phyloP scores from a whole-genome alignment of 2,888 invertebrate species.

The Drosophila mimetica region DNA sequence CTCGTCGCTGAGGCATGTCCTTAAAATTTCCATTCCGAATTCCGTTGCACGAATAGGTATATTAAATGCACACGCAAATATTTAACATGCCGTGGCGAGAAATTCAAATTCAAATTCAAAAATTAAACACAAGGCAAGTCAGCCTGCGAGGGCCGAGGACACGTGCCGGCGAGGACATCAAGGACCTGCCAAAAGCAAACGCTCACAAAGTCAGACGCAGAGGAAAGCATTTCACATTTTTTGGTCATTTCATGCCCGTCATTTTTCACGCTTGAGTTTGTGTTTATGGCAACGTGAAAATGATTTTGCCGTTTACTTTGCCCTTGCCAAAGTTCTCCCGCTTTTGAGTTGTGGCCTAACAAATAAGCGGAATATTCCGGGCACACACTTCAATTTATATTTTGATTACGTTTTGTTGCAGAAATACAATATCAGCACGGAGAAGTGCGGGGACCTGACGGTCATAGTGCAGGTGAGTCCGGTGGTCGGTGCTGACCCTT shows the following conservation, averaged over 20 bases:
- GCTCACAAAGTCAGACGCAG: constrained; percentile 24
- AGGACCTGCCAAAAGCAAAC: constrained; percentile 33
- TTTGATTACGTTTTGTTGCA: constrained; percentile 85
- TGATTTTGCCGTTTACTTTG: constrained; percentile 52
- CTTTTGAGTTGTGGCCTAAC: constrained; percentile 22
- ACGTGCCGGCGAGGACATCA: constrained; percentile 17
- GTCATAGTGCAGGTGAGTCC: constrained; percentile 90
- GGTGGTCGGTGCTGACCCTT: not conserved
- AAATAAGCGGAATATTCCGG: constrained; percentile 23
- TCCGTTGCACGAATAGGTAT: constrained; percentile 23
- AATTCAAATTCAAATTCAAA: constrained; percentile 38
- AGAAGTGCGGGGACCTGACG: constrained; percentile 90
- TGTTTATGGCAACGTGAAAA: constrained; percentile 58
- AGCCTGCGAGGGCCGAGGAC: not conserved
- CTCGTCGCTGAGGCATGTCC: constrained; percentile 2
- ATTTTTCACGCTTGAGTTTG: constrained; percentile 69
- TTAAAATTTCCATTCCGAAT: constrained; percentile 17
- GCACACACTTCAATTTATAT: constrained; percentile 59
- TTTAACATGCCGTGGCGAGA: constrained; percentile 29
- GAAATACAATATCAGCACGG: constrained; percentile 91
- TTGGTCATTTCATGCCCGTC: constrained; percentile 82
- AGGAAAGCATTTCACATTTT: constrained; percentile 49
- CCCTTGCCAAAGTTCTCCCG: constrained; percentile 23
- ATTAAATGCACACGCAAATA: constrained; percentile 35
- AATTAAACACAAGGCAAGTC: constrained; percentile 22